Evolutionary conservation across 2,797 vertebrate species (phyloP).

Genomic region (Gymnoscopelus braueri): DNA sequence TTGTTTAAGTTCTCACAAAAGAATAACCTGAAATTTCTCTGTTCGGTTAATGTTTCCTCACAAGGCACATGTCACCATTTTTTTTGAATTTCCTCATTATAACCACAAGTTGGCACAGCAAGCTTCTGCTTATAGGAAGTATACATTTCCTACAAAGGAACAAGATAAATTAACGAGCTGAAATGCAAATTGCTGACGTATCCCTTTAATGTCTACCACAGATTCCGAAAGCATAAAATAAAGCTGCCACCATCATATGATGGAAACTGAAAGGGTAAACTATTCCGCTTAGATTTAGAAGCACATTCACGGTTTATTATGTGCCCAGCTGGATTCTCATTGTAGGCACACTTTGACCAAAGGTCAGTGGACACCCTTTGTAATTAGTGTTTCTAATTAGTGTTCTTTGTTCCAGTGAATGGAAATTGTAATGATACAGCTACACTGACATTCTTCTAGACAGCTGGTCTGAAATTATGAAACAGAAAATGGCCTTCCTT

Average conservation of each 20-base stretch:
- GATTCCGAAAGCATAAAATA: slow-evolving; percentile 15
- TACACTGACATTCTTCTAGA: no score
- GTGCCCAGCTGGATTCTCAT: not conserved
- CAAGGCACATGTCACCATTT: not conserved
- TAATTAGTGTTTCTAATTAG: not conserved
- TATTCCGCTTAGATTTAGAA: slow-evolving; percentile 23
- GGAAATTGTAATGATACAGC: no score
- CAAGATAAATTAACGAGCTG: slow-evolving; percentile 15
- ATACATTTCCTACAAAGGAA: not conserved
- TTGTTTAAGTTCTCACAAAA: slow-evolving; percentile 24
- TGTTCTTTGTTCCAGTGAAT: no score
- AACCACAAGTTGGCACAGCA: no score
- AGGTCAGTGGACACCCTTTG: not conserved
- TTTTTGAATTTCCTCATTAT: no score
- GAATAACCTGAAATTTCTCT: slow-evolving; percentile 39
- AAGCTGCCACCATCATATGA: slow-evolving; percentile 20
- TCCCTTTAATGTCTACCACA: not conserved
- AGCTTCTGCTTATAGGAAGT: no score
- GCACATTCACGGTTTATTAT: slow-evolving; percentile 21
- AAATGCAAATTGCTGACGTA: not conserved
- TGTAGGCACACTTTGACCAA: not conserved
- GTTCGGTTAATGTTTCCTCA: slow-evolving; percentile 1
- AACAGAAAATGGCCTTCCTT: no score
- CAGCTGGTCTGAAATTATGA: no score
- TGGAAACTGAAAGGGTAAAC: slow-evolving; percentile 13